Conservation (phyloP, 30 jellyfish, hydroid and myxozoan species). For the Haliclystus octoradiatus region DNA sequence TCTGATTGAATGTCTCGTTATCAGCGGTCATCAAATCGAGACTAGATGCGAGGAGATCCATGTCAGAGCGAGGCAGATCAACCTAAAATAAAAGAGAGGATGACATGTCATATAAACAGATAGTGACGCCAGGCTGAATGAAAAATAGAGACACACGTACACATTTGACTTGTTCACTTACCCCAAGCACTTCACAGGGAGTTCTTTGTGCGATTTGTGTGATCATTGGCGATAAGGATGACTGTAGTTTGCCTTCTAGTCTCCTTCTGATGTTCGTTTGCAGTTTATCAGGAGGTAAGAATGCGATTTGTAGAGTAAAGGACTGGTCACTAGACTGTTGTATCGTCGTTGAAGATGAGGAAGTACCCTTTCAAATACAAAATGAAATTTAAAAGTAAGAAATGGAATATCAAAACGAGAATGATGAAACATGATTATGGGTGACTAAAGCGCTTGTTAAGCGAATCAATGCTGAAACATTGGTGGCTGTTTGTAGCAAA, state of each 20-base stretch:
- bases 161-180: conserved; percentile 18
- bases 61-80: conserved; percentile 39
- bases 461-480: too few species aligned
- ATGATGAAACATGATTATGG: too few species aligned
- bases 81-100: conserved; percentile 19
- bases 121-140: too few species aligned
- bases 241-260: conserved; percentile 33
- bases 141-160: too few species aligned
- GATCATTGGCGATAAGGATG: conserved; percentile 19
- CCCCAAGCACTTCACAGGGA: conserved; percentile 64
- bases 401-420: too few species aligned
- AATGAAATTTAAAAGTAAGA: background rate
- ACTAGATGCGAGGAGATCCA: conserved; percentile 53
- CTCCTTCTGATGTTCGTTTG: conserved; percentile 35
- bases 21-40: conserved; percentile 62
- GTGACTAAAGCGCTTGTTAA: too few species aligned
- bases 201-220: conserved; percentile 33
- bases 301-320: background rate
- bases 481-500: too few species aligned
- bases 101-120: background rate
- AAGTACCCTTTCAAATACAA: background rate
- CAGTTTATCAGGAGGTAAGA: conserved; percentile 3
- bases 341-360: too few species aligned
- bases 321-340: background rate
- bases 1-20: conserved; percentile 61